Conservation (phyloP, 2,113 vertebrate genomes). For the Oostethus manadensis region DNA sequence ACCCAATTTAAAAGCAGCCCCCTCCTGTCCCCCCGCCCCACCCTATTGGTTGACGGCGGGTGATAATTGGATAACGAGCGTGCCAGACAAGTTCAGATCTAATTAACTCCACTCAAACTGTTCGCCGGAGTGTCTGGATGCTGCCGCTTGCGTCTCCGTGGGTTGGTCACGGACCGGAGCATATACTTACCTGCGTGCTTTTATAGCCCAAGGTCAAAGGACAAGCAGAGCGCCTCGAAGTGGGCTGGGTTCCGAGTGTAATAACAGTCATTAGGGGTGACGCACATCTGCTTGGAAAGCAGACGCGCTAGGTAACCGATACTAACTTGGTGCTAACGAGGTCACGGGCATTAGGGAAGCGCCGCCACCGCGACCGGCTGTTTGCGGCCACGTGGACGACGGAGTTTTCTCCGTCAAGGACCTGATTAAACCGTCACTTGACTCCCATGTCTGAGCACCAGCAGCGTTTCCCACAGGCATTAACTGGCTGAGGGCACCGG, state of each 20-base stretch:
- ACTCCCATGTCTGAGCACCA: not conserved
- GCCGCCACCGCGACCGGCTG: not conserved
- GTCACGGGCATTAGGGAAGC: not conserved
- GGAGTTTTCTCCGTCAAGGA: not conserved
- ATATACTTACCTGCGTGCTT: conserved; percentile 28
- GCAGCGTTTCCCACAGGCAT: conserved; percentile 1
- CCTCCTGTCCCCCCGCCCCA: too few species aligned
- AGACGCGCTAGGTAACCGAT: conserved; percentile 21
- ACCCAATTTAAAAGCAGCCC: conserved; percentile 54
- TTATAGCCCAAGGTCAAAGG: conserved; percentile 34
- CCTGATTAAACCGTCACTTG: not conserved
- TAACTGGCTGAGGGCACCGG: not conserved
- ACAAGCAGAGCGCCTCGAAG: conserved; percentile 15
- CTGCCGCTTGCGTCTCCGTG: conserved; percentile 11
- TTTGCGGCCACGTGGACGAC: not conserved
- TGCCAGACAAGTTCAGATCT: conserved; percentile 48
- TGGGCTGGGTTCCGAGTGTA: conserved; percentile 28
- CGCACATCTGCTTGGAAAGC: conserved; percentile 53
- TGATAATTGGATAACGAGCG: conserved; percentile 58
- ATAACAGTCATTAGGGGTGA: conserved; percentile 47
- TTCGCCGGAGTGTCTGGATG: conserved; percentile 32
- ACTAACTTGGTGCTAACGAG: not conserved
- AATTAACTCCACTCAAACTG: conserved; percentile 47
- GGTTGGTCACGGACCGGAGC: conserved; percentile 1
- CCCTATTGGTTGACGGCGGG: conserved; percentile 51